phyloP scores from a whole-genome alignment of 2,113 vertebrate genomes.

The Caloenas nicobarica region DNA sequence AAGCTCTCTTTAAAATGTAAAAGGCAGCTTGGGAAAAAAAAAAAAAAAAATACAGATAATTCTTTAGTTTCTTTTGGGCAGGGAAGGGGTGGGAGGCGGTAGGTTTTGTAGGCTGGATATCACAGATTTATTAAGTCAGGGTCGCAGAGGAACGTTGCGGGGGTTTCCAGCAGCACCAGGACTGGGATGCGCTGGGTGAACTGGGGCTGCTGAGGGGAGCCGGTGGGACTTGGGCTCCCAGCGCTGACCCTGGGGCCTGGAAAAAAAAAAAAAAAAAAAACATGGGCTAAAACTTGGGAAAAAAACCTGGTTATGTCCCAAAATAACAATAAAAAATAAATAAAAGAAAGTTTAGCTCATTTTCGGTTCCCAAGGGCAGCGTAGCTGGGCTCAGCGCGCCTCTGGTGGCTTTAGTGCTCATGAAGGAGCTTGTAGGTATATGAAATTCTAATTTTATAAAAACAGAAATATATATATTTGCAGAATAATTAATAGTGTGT shows the following conservation, averaged over 20 bases:
- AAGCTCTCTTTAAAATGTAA: neutral
- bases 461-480: slow-evolving; percentile 58
- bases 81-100: neutral
- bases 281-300: neutral
- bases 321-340: neutral
- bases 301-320: neutral
- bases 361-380: neutral
- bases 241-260: accelerated
- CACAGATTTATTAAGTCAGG: neutral
- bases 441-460: slow-evolving; percentile 58
- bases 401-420: slow-evolving; percentile 41
- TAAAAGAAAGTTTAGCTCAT: neutral
- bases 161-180: slow-evolving; percentile 44
- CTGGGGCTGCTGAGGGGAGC: neutral
- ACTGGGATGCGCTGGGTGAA: too few species aligned
- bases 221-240: accelerated
- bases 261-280: neutral
- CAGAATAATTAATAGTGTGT: slow-evolving; percentile 30
- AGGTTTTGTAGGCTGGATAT: neutral
- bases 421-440: slow-evolving; percentile 53
- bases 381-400: neutral
- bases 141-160: neutral
- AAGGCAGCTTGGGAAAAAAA: neutral
- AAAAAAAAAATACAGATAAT: neutral
- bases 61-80: neutral